Evolutionary conservation across 2,797 vertebrate genomes (phyloP), one percentile per base, ranked within the genome.

Genomic region (Gobio occitaniae): DNA sequence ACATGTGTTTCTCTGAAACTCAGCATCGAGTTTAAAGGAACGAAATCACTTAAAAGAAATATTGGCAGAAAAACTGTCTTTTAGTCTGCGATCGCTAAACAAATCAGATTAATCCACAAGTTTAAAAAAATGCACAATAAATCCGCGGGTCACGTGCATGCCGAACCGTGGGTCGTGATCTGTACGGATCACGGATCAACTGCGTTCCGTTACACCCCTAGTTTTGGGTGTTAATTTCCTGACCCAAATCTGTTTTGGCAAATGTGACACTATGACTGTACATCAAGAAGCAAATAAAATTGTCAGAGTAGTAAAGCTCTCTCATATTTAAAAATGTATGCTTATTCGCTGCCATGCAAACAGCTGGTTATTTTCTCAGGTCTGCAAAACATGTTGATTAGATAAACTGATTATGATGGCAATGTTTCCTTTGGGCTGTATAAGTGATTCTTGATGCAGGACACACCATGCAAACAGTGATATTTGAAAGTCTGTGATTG

Each of bases 381-480:
- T 48, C 78, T 68, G 78, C 25, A 80, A 41, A 80, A 85, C 59
- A 65, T 68, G 36, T 72, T 85, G 32, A 75, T 80, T 76, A 74
- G 70, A 80, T 47, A 50, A 61, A 65, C 21, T 66, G 29, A 86
- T 82, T 68, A 65, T 17, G 44, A n/a, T 50, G 38, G 32, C 38
- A 78, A 80, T 65, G n/a, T 85, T 65, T 65, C 32, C 32, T 85
- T 80, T 80, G 68, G 47, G 56, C 21, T 63, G 32, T 29, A 54
- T 54, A 72, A 82, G 65, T 47, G 36, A 61, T 71, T 82, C 25
- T 72, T 71, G 38, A 59, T 72, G 25, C 80, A 71, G 38, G 21
- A 44, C 36, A 38, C 59, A 21, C 74, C 54, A 38, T 56, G 19
- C 3, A 12, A n/a, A 52, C 52, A 76, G 15, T 44, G 54, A 61